Conservation (phyloP, 2,888 invertebrate genomes). For the Sminthurides aquaticus region DNA sequence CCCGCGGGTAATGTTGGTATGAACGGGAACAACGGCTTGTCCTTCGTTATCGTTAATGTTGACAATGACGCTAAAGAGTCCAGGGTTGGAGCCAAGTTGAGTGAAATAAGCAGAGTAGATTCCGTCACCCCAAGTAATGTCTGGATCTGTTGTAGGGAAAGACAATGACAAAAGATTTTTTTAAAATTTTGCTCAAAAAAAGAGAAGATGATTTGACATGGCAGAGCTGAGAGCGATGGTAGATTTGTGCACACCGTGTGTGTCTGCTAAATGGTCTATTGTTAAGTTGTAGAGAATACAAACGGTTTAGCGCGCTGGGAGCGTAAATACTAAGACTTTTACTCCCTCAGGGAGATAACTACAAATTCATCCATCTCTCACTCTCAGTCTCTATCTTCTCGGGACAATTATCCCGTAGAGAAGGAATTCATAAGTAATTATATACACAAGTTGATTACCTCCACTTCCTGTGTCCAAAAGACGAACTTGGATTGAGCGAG, state of each 20-base stretch:
- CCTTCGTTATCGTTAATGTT: conserved; percentile 44
- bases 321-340: neutral
- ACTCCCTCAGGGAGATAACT: neutral
- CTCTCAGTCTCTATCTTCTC: too few species aligned
- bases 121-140: conserved; percentile 48
- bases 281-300: too few species aligned
- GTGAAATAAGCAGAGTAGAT: conserved; percentile 48
- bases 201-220: too few species aligned
- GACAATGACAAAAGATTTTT: conserved; percentile 2
- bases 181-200: conserved; percentile 5
- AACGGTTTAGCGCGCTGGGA: neutral
- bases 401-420: neutral
- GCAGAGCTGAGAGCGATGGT: too few species aligned
- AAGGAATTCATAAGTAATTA: conserved; percentile 3
- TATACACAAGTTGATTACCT: conserved; percentile 26
- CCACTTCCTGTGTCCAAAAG: conserved; percentile 42
- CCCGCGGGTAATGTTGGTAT: conserved; percentile 41
- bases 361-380: neutral
- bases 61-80: conserved; percentile 46
- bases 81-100: conserved; percentile 43
- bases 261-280: neutral
- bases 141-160: conserved; percentile 45
- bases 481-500: conserved; percentile 37
- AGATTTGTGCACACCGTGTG: neutral
- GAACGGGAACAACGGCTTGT: conserved; percentile 42